Percentiles rank a stretch among this genome's conserved stretches.
phyloP scores from a whole-genome alignment of 2,888 invertebrate species.

The Augochlorella aurata region DNA sequence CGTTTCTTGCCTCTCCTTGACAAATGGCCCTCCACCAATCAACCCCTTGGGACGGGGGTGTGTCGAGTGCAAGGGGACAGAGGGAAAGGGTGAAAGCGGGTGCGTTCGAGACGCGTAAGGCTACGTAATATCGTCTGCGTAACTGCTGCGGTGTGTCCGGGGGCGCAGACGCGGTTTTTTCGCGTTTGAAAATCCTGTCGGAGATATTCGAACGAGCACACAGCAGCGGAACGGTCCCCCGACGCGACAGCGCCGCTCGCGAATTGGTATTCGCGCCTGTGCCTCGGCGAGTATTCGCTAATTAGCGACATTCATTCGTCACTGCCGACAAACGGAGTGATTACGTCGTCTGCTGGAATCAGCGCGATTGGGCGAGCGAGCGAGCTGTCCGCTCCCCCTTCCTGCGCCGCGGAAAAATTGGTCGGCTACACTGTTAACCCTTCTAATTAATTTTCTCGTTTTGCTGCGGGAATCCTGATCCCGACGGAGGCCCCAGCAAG shows the following conservation, averaged over 20 bases:
- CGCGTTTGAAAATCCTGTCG: conserved; percentile 51
- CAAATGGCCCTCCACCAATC: conserved; percentile 69
- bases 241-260: conserved; percentile 3
- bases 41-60: conserved; percentile 42
- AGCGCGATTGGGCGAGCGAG: conserved; percentile 52
- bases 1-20: conserved; percentile 70
- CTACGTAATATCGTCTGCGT: conserved; percentile 53
- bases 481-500: background rate
- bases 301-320: conserved; percentile 78
- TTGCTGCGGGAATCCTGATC: conserved; percentile 37
- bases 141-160: conserved; percentile 29
- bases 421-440: conserved; percentile 50
- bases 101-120: conserved; percentile 52
- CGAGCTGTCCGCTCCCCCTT: conserved; percentile 33
- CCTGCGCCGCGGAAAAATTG: conserved; percentile 42
- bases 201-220: conserved; percentile 33
- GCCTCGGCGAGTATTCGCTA: conserved; percentile 68
- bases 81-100: too few species aligned
- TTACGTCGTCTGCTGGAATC: conserved; percentile 70
- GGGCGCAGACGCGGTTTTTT: conserved; percentile 32
- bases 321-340: conserved; percentile 75
- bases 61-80: background rate
- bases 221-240: background rate
- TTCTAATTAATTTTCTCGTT: conserved; percentile 49
- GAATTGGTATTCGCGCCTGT: conserved; percentile 49